Base-by-base conservation (phyloP, 2,113 vertebrate genomes). In the Himantopus leucocephalus region DNA sequence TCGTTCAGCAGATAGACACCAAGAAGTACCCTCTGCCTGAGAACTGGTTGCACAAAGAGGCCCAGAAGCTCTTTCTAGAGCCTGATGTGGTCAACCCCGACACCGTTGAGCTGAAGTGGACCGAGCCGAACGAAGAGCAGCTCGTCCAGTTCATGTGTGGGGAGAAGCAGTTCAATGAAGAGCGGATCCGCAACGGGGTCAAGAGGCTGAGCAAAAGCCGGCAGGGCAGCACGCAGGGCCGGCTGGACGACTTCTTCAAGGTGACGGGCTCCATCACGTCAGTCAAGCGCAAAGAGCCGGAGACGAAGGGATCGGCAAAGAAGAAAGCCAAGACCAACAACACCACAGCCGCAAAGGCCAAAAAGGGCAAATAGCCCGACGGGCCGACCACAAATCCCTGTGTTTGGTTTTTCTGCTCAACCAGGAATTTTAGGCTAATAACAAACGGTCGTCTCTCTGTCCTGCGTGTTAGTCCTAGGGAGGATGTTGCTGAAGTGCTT, bases 161-260 rank as follows among this genome's bases (percentile, higher is more conserved):
- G 2, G 99, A 99, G 92, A 99, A 99, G 96, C 99, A 99, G 95
- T 99, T 99, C 98, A 99, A 99, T 3, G 99, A 99, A 96, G 99
- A 99, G 88, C 98, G 99, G 37, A 98, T 99, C 88, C 98, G 99
- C 37, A 99, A 98, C 1, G 99, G 99, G 27, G 98, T 98, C 88
- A 98, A 97, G 97, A 98, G 99, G 96, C 98, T 99, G 24, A 67
- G 96, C 90, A 99, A 99, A 96, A 99, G 99, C 96, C 97, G 99
- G 30, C 99, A 99, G 93, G 99, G 99, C 21, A 99, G 99, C 98
- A 99, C 99, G 3, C 99, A 99, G 96, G 99, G 99, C 60, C 97
- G 99, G 11, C 98, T 99, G 34, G 99, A 99, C 12, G 98, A 99
- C 45, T 99, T 99, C 98, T 99, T 99, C 97, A 98, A 98, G 43